Evolutionary conservation across 2,113 vertebrate species (phyloP), one percentile per base, ranked within the genome.

Genomic region (Sylvia atricapilla): DNA sequence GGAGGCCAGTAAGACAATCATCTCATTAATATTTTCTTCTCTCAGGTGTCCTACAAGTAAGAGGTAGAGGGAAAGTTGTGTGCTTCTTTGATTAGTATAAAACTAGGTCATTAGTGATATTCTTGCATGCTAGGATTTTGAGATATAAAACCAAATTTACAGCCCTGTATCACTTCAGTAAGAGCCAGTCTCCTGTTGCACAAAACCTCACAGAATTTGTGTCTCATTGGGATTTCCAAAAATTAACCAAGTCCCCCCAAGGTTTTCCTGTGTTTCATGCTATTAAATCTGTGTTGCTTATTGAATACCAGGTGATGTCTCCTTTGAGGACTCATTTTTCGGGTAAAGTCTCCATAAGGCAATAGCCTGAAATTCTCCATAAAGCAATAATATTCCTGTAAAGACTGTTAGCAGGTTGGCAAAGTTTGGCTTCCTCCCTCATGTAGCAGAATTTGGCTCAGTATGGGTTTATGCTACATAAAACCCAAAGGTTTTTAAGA

Each of bases 91-190:
- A 41, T 72, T 43, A 52, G 14, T 56, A 3, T 55, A 33, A 47
- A 41, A 60, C 2, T 41, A 52, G 41, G 15, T 77, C 49, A 56
- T 73, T 24, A 41, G 24, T 52, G 70, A 56, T 6, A 1, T 72
- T 8, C 2, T 68, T 68, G 33, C 0, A 1, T 17, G 3, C 19
- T 20, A 37, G 21, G 28, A n/a, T 28, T 73, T 73, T 6, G 50
- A 83, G 37, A 15, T n/a, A 5, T 52, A 33, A 80, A 39, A 64
- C 7, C 21, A 77, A 15, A 13, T 73, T 73, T 66, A 17, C 3
- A 4, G 69, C 28, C 6, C 10, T 3, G 1, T 31, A 23, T 78
- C 12, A 41, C 35, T 67, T 78, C 12, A 15, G 11, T 50, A 82
- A 73, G 56, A 85, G 9, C 6, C 25, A 69, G 19, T 55, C 21